These are phyloP conservation scores for Liparis tanakae DNA, from an alignment of 2,797 vertebrate genomes.

Conservation along the genomic window DNA sequence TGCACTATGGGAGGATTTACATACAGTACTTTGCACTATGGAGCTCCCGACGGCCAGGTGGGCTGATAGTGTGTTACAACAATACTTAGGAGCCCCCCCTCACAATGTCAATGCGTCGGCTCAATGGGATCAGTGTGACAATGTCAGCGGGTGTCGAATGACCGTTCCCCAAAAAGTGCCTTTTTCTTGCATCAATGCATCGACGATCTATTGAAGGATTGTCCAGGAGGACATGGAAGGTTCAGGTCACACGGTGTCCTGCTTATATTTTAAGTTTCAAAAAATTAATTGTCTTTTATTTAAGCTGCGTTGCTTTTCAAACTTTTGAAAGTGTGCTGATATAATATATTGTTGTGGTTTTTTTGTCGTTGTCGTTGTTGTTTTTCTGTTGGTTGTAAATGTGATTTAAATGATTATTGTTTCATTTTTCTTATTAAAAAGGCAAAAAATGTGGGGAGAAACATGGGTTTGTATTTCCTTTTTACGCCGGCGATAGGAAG, in stretches of 20 bases:
- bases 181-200: constrained; percentile 59
- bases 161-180: constrained; percentile 57
- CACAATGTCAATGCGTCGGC: constrained; percentile 54
- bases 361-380: constrained; percentile 30
- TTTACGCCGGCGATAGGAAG: background rate
- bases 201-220: constrained; percentile 65
- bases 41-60: constrained; percentile 72
- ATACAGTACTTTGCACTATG: constrained; percentile 87
- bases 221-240: constrained; percentile 43
- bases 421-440: constrained; percentile 85
- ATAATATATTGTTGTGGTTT: constrained; percentile 78
- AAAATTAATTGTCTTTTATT: constrained; percentile 76
- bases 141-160: constrained; percentile 46
- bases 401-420: constrained; percentile 77
- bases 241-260: constrained; percentile 80
- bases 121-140: constrained; percentile 60
- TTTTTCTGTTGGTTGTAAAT: constrained; percentile 72
- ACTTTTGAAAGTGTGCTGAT: constrained; percentile 77
- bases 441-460: constrained; percentile 74
- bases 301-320: constrained; percentile 79
- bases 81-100: constrained; percentile 63
- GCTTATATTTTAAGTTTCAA: constrained; percentile 56
- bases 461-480: constrained; percentile 31
- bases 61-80: constrained; percentile 81
- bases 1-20: constrained; percentile 82